Percentiles rank a stretch among this genome's conserved stretches.
These are phyloP conservation scores for Limnothrissa miodon DNA, from an alignment of 2,113 vertebrate genomes.

Conservation along the genomic window DNA sequence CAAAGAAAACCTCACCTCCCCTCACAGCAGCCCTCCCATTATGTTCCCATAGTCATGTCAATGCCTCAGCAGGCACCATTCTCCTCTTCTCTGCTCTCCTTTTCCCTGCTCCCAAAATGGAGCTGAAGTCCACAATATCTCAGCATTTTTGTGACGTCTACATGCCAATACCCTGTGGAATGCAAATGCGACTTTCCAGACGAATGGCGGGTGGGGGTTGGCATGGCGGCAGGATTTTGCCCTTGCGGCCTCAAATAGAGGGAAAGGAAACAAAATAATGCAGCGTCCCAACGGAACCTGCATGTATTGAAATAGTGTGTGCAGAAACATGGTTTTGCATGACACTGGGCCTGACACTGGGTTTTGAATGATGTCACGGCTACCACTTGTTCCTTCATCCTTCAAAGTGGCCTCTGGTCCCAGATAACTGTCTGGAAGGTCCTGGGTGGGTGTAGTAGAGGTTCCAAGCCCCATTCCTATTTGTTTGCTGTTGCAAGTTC, in stretches of 20 bases:
- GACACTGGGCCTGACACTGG: too few species aligned
- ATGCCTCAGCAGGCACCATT: background rate
- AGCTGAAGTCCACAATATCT: background rate
- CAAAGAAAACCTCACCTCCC: background rate
- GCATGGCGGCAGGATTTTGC: background rate
- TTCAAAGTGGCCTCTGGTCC: background rate
- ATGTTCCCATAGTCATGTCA: background rate
- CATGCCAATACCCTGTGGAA: slow-evolving; percentile 5
- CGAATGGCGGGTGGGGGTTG: background rate
- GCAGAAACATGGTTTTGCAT: background rate
- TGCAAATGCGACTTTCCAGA: background rate
- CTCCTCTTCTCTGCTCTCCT: background rate
- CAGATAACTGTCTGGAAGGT: background rate
- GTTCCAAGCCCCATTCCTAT: background rate
- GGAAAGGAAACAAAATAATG: background rate
- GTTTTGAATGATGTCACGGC: too few species aligned
- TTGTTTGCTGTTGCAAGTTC: background rate
- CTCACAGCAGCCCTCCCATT: background rate
- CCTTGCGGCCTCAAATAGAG: background rate
- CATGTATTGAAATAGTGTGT: background rate
- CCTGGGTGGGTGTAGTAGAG: background rate
- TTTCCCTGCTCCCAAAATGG: background rate
- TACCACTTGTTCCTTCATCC: background rate
- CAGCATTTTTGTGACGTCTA: background rate
- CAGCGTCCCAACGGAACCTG: background rate